Percentiles rank a stretch among this genome's conserved stretches.
phyloP scores from a whole-genome alignment of 2,888 invertebrate genomes.

The Caenorhabditis doughertyi region DNA sequence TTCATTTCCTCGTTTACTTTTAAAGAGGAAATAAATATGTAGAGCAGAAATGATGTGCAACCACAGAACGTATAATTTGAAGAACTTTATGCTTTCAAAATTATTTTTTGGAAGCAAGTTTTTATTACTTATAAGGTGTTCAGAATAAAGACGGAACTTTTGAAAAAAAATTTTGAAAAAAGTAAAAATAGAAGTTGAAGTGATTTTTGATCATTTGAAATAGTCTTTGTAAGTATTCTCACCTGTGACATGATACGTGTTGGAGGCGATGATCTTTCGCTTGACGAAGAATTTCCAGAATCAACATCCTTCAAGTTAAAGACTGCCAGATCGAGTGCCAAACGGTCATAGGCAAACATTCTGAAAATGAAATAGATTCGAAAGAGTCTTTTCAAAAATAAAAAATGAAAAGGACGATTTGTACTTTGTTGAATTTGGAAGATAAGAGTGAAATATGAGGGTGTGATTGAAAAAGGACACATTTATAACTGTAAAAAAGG shows the following conservation, averaged over 20 bases:
- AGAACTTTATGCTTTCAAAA: neutral
- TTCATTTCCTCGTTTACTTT: constrained; percentile 9
- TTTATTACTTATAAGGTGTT: neutral
- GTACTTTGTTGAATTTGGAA: constrained; percentile 13
- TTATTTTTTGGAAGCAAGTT: neutral
- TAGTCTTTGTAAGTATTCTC: neutral
- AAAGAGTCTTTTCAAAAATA: neutral
- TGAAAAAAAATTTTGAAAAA: neutral
- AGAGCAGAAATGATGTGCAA: neutral
- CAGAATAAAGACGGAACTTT: no score
- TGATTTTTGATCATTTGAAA: constrained; percentile 17
- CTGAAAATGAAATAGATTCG: constrained; percentile 25
- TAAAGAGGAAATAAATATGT: neutral
- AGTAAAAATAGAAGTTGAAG: neutral
- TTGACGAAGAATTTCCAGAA: constrained; percentile 40
- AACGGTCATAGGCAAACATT: constrained; percentile 82
- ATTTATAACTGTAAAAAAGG: constrained; percentile 1
- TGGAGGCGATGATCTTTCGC: constrained; percentile 44
- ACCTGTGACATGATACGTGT: constrained; percentile 49
- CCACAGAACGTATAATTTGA: neutral
- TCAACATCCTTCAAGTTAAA: constrained; percentile 61
- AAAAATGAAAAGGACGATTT: constrained; percentile 2
- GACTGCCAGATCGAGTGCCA: constrained; percentile 79
- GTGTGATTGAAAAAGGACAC: neutral
- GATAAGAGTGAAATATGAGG: neutral